phyloP scores from a whole-genome alignment of 2,113 vertebrate genomes.

The Chlorocebus sabaeus region DNA sequence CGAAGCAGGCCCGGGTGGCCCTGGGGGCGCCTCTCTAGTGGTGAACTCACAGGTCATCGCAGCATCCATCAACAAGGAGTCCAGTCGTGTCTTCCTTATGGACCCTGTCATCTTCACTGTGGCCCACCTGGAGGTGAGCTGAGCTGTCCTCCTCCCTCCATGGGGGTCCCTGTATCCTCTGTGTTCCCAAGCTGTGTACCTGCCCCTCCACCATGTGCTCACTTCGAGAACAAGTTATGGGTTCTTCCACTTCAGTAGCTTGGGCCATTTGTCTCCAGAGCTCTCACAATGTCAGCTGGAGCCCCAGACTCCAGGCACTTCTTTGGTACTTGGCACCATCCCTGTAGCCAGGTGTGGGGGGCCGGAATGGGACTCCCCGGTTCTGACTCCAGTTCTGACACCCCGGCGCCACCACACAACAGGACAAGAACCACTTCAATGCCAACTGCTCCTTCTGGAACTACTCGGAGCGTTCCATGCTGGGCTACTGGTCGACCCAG shows the following conservation, averaged over 20 bases:
- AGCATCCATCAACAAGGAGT: constrained; percentile 95
- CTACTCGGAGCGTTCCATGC: constrained; percentile 95
- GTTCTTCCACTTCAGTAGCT: background rate
- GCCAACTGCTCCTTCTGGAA: constrained; percentile 99
- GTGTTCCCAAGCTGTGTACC: background rate
- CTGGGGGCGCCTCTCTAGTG: constrained; percentile 84
- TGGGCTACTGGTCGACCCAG: constrained; percentile 94
- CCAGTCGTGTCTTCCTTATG: constrained; percentile 93
- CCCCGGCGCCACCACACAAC: background rate
- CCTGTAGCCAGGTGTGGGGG: background rate
- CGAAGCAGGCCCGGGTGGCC: constrained; percentile 79
- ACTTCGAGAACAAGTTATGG: background rate
- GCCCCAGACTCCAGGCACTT: background rate
- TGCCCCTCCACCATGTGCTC: background rate
- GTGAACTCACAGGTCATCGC: constrained; percentile 95
- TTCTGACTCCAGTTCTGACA: background rate
- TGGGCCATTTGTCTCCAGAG: background rate
- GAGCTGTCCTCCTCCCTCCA: rapidly evolving
- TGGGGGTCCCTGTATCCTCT: background rate
- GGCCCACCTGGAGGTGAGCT: constrained; percentile 89
- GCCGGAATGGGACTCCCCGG: background rate
- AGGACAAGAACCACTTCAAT: constrained; percentile 93
- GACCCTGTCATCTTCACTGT: constrained; percentile 94
- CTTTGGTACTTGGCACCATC: background rate
- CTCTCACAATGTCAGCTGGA: background rate